These are phyloP conservation scores for Lordiphosa andalusiaca DNA, from an alignment of 2,888 invertebrate species.

Conservation along the genomic window DNA sequence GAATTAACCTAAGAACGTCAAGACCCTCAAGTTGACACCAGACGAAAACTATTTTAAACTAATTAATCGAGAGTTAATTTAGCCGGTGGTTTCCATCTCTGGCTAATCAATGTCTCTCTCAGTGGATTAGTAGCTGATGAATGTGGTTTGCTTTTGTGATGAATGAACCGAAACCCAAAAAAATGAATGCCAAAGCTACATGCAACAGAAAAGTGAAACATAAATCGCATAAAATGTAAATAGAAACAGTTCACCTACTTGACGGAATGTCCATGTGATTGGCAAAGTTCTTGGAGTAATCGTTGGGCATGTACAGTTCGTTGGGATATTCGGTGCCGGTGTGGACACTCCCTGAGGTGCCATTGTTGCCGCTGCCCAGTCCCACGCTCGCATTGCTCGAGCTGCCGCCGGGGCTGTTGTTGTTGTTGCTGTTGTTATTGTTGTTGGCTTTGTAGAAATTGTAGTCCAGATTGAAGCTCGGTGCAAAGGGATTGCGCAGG, in stretches of 20 bases:
- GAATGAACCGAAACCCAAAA: conserved; percentile 26
- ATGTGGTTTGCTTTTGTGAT: conserved; percentile 8
- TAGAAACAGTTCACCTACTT: conserved; percentile 71
- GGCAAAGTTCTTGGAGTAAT: conserved; percentile 79
- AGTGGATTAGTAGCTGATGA: conserved; percentile 20
- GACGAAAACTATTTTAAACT: not conserved
- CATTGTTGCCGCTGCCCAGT: conserved; percentile 26
- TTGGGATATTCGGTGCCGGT: conserved; percentile 77
- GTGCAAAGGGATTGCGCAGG: conserved; percentile 70
- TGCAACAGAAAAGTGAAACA: conserved; percentile 48
- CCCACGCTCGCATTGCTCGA: conserved; percentile 35
- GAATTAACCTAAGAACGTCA: too few relatives aligned
- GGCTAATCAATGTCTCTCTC: conserved; percentile 8
- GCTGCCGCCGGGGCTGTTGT: conserved; percentile 34
- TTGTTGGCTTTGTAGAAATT: conserved; percentile 73
- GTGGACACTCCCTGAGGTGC: conserved; percentile 20
- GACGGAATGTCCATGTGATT: conserved; percentile 81
- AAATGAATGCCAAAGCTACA: conserved; percentile 28
- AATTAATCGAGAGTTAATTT: not conserved
- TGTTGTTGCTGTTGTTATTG: conserved; percentile 41
- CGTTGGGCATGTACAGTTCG: conserved; percentile 78
- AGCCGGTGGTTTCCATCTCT: conserved; percentile 12
- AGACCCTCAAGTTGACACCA: not conserved
- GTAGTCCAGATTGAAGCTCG: conserved; percentile 76
- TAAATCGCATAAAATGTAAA: not conserved